Evolutionary conservation across 2,888 invertebrate genomes (phyloP).

Genomic region (Cacoxenus indagator): DNA sequence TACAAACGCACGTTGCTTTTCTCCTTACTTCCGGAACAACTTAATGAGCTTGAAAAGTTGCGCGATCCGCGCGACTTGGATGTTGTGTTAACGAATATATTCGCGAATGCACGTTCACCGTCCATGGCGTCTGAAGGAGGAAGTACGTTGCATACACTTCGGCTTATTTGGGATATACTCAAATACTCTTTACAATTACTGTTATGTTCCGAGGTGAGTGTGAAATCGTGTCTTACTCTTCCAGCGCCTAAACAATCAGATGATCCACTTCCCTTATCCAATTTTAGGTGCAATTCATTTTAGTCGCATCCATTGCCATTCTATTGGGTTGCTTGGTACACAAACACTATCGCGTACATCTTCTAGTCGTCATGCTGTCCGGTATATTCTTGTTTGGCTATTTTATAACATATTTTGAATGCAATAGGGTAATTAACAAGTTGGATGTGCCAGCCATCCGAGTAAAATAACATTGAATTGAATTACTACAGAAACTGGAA

Average conservation of each 20-base stretch:
- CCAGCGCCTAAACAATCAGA: too few species aligned
- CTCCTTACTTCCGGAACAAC: constrained; percentile 46
- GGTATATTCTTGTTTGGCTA: constrained; percentile 54
- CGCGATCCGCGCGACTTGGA: constrained; percentile 64
- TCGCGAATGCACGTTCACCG: constrained; percentile 40
- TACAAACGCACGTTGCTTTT: constrained; percentile 53
- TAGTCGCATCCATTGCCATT: constrained; percentile 36
- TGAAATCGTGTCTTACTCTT: constrained; percentile 4
- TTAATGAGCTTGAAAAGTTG: constrained; percentile 50
- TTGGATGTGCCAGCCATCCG: not conserved
- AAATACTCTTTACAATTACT: constrained; percentile 46
- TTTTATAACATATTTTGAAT: constrained; percentile 61
- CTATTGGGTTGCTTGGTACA: constrained; percentile 46
- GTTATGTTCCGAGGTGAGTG: constrained; percentile 53
- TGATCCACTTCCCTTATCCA: constrained; percentile 12
- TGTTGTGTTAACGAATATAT: constrained; percentile 50
- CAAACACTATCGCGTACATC: constrained; percentile 44
- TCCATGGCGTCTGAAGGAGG: constrained; percentile 25
- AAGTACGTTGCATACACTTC: too few species aligned
- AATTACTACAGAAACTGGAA: constrained; percentile 53
- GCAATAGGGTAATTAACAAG: constrained; percentile 56
- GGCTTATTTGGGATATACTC: constrained; percentile 47
- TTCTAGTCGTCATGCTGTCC: constrained; percentile 39
- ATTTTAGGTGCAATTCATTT: constrained; percentile 53
- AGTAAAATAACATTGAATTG: not conserved